Percentiles rank a stretch among this genome's conserved stretches.
phyloP scores from a whole-genome alignment of 1,140 invertebrate species.

The Steinernema khuongi region DNA sequence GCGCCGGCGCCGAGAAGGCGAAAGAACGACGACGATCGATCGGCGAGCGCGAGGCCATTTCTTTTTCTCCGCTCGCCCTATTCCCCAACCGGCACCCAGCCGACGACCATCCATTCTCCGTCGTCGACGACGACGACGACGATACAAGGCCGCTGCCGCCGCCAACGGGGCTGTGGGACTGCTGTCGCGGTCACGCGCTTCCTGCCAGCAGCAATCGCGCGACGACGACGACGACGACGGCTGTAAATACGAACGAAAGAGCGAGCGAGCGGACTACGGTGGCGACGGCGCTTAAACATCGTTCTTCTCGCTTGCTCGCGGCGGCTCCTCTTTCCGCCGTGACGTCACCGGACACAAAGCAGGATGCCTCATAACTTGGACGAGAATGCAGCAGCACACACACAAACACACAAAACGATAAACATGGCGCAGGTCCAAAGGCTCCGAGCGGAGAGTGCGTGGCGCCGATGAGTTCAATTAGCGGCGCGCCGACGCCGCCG shows the following conservation, averaged over 20 bases:
- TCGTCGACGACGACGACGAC: background rate
- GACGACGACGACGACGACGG: background rate
- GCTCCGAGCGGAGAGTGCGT: background rate
- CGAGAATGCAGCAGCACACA: too few relatives aligned
- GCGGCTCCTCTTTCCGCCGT: too few relatives aligned
- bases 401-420: background rate
- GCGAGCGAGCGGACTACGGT: background rate
- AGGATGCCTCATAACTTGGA: too few relatives aligned
- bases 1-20: background rate
- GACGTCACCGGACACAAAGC: too few relatives aligned
- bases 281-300: background rate
- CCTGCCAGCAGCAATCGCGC: slow-evolving; percentile 12
- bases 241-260: slow-evolving; percentile 12
- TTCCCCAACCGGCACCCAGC: slow-evolving; percentile 11
- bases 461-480: background rate
- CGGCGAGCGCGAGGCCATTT: background rate
- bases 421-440: background rate
- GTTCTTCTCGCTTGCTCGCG: too few relatives aligned
- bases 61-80: slow-evolving; percentile 10
- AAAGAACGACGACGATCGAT: background rate
- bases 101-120: background rate
- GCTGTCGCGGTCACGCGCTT: slow-evolving; percentile 15
- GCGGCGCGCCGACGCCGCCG: background rate
- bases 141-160: background rate
- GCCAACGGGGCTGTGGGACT: slow-evolving; percentile 14